These are phyloP conservation scores for Lamproptera curius DNA, from an alignment of 2,888 invertebrate genomes.

Conservation along the genomic window DNA sequence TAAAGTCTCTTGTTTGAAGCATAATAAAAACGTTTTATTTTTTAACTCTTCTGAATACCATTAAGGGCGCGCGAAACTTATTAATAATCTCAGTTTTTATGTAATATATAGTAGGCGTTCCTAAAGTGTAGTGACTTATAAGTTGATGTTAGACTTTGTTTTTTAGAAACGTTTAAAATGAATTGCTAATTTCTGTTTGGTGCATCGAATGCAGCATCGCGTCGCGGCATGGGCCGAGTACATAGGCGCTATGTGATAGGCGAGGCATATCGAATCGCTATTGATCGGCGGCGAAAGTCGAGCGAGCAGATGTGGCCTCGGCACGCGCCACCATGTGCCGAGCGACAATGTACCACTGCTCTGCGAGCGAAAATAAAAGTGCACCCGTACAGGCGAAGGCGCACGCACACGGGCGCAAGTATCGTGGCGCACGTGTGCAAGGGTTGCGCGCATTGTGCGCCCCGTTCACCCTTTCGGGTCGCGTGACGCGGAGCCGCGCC, in stretches of 20 bases:
- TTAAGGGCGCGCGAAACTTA: too few species aligned
- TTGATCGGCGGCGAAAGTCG: constrained; percentile 17
- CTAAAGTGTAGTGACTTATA: too few species aligned
- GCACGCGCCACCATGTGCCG: not conserved
- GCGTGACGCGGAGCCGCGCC: constrained; percentile 8
- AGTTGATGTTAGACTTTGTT: too few species aligned
- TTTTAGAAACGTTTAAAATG: too few species aligned
- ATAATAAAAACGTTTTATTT: too few species aligned
- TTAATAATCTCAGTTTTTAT: too few species aligned
- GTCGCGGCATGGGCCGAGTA: too few species aligned
- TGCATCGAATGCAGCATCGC: too few species aligned
- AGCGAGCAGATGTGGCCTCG: constrained; percentile 16
- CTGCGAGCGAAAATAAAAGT: constrained; percentile 18
- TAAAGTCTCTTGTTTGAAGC: too few species aligned
- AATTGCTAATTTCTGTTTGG: too few species aligned
- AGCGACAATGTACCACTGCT: constrained; percentile 1
- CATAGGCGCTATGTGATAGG: not conserved
- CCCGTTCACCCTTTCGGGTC: constrained; percentile 12
- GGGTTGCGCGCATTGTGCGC: constrained; percentile 20
- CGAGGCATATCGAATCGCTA: constrained; percentile 5
- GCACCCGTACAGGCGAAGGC: constrained; percentile 9
- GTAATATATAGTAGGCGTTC: too few species aligned
- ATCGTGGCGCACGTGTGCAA: constrained; percentile 19
- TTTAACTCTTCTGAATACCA: too few species aligned
- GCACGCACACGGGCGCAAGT: constrained; percentile 22